Conservation (phyloP, 2,113 vertebrate species). For the Mustelus asterias region DNA sequence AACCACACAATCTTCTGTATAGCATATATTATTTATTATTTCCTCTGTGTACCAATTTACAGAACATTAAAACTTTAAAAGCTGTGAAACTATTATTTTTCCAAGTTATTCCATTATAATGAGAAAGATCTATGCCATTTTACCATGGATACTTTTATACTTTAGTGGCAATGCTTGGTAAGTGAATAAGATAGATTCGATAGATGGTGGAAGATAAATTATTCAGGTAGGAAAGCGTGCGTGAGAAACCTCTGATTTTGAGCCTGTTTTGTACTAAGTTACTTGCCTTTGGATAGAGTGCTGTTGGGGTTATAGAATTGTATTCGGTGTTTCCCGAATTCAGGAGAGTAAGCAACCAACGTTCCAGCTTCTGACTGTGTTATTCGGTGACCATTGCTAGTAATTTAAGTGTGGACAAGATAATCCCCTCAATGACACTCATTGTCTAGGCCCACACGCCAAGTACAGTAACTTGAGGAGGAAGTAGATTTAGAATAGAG, state of each 20-base stretch:
- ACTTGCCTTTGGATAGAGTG: not conserved
- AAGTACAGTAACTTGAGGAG: not conserved
- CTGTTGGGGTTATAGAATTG: not conserved
- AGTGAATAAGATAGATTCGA: not conserved
- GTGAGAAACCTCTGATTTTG: not conserved
- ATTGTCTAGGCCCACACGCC: not conserved
- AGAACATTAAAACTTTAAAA: not conserved
- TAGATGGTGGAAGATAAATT: not conserved
- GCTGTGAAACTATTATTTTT: not conserved
- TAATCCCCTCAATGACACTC: not conserved
- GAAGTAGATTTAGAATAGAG: not conserved
- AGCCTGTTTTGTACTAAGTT: not conserved
- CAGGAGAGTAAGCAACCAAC: not conserved
- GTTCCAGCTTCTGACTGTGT: not conserved
- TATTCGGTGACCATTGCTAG: not conserved
- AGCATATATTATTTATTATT: not conserved
- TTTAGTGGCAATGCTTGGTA: not conserved
- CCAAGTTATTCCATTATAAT: not conserved
- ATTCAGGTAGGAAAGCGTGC: not conserved
- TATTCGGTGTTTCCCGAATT: not conserved
- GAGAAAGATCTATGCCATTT: not conserved
- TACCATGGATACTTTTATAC: not conserved
- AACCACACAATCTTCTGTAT: not conserved
- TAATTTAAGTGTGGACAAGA: not conserved
- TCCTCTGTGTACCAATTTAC: not conserved